Evolutionary conservation across 2,888 invertebrate genomes (phyloP).

Genomic region (Ectemnius cavifrons): DNA sequence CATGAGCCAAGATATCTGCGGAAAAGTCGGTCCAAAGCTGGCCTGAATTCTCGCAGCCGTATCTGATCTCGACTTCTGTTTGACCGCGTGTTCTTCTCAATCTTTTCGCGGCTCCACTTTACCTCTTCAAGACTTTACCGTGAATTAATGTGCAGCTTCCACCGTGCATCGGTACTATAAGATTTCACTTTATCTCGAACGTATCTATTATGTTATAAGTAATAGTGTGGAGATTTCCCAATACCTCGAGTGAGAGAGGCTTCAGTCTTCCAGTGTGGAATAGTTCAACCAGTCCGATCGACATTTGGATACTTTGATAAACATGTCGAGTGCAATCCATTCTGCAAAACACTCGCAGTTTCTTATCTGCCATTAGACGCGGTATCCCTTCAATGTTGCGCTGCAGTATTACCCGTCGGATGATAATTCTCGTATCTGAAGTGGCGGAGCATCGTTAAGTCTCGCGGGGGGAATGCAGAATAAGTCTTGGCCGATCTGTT

Average conservation of each 20-base stretch:
- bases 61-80: no score
- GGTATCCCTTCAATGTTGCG: constrained; percentile 18
- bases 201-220: no score
- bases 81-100: neutral
- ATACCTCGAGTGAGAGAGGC: no score
- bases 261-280: no score
- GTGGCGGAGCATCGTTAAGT: constrained; percentile 54
- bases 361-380: constrained; percentile 8
- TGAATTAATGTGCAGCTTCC: no score
- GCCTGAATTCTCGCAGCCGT: neutral
- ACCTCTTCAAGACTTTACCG: no score
- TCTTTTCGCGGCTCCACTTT: neutral
- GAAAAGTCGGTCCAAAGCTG: neutral
- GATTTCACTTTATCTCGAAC: no score
- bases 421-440: constrained; percentile 45
- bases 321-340: constrained; percentile 44
- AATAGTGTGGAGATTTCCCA: no score
- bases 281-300: no score
- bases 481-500: constrained; percentile 59
- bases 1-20: no score
- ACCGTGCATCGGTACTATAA: no score
- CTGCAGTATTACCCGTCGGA: constrained; percentile 32
- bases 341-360: constrained; percentile 18
- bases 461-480: constrained; percentile 61
- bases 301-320: constrained; percentile 18